Base-by-base conservation (phyloP, 2,797 vertebrate species). In the Pantherophis alleghaniensis region DNA sequence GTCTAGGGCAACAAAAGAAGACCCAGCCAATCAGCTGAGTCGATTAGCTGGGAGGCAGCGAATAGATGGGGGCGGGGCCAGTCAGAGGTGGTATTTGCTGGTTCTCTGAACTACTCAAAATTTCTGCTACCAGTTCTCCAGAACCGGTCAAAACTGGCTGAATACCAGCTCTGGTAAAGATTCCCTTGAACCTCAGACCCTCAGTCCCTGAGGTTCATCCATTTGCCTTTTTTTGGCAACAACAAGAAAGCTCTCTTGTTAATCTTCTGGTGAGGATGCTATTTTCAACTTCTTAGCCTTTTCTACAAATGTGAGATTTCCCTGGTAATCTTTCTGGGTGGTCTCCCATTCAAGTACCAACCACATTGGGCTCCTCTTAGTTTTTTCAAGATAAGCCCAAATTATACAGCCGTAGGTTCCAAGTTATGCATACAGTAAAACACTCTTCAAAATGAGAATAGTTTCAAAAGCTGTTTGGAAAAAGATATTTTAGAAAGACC, bases 391-490 rank as follows among this genome's bases (percentile, higher is more conserved):
- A 79, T 79, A 11, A 42, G 0, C 4, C 37, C 74, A 79, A 42
- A 42, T 79, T 83, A 83, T 47, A 83, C 20, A 83, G 37, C 37
- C 20, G 24, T 83, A 83, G 24, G 37, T 83, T 83, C 37, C 24
- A 83, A 47, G 20, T 83, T 83, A 83, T 47, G 20, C 37, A 83
- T 47, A 28, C 56, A 55, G 61, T 56, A 69, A 88, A 61, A 4
- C 3, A 14, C 10, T 61, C n/a, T 53, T 26, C 5, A n/a, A 37
- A 87, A 13, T n/a, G 55, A 37, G 18, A 18, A 59, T n/a, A 61
- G 42, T 87, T 91, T 92, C 18, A 47, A 88, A 92, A 88, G 53
- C 66, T 79, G 55, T 79, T 92, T 79, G 88, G 87, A 74, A 42
- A 28, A 83, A 47, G 42, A 47, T 47, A 47, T 83, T 83, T 83